These are phyloP conservation scores for Capreolus pygargus DNA, from an alignment of 2,113 vertebrate species.

Conservation along the genomic window DNA sequence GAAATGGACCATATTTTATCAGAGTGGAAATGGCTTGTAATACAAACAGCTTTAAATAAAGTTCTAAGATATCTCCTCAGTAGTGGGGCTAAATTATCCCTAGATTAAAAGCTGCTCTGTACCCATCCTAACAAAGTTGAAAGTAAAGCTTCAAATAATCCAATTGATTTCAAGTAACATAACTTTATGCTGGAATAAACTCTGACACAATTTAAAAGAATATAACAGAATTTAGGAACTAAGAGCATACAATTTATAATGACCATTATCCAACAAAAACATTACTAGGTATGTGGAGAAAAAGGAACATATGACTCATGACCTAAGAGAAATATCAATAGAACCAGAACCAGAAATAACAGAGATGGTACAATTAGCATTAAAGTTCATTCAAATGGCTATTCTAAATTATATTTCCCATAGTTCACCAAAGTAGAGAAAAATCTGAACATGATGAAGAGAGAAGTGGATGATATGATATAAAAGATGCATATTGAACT, in stretches of 20 bases:
- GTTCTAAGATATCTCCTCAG: background rate
- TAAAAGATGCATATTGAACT: background rate
- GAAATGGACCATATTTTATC: background rate
- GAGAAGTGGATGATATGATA: background rate
- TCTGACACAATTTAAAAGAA: background rate
- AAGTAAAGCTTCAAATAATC: background rate
- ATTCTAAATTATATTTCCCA: background rate
- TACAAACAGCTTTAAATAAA: background rate
- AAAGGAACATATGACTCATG: background rate
- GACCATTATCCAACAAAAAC: background rate
- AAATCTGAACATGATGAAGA: background rate
- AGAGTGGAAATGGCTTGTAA: background rate
- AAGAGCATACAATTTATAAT: background rate
- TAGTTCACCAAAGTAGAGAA: background rate
- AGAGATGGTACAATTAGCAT: background rate
- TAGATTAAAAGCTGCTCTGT: background rate
- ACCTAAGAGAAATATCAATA: background rate
- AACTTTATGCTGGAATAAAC: background rate
- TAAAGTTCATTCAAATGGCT: background rate
- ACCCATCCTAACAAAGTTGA: background rate
- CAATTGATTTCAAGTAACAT: background rate
- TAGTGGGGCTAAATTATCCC: background rate
- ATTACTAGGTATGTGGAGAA: background rate
- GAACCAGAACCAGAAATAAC: background rate
- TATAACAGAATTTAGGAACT: background rate